A percentile compares a stretch with the other conserved stretches of the same genome.
Conservation (phyloP, 2,113 vertebrate species). For the Oreocharis arfaki region DNA sequence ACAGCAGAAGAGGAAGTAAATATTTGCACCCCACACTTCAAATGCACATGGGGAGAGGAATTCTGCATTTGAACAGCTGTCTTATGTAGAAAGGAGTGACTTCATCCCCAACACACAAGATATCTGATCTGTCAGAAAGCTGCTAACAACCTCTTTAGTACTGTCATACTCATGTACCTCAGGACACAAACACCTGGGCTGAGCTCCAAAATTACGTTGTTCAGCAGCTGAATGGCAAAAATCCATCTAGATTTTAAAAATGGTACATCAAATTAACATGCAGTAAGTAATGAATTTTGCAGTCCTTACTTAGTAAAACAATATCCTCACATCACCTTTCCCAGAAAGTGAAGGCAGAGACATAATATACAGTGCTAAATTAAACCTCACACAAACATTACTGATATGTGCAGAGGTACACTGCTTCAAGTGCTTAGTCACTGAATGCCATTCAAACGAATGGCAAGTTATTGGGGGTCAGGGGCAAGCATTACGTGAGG, state of each 20-base stretch:
- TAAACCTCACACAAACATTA: not conserved
- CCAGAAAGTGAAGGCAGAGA: not conserved
- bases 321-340: constrained; percentile 29
- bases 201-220: not conserved
- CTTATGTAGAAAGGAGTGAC: not conserved
- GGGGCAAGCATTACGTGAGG: not conserved
- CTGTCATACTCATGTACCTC: not conserved
- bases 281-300: not conserved
- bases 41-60: not conserved
- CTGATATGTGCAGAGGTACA: not conserved
- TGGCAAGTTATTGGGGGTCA: not conserved
- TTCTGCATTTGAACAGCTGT: not conserved
- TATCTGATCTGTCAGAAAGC: not conserved
- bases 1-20: not conserved
- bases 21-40: not conserved
- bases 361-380: constrained; percentile 1
- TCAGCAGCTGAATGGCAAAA: not conserved
- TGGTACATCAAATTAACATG: not conserved
- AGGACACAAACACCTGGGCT: not conserved
- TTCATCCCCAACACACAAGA: not conserved
- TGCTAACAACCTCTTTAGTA: not conserved
- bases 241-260: not conserved
- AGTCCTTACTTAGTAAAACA: not conserved
- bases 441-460: not conserved
- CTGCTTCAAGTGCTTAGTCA: constrained; percentile 26